Conservation (phyloP, 35 echinoderm and acorn worm genomes). For the Eucidaris tribuloides region DNA sequence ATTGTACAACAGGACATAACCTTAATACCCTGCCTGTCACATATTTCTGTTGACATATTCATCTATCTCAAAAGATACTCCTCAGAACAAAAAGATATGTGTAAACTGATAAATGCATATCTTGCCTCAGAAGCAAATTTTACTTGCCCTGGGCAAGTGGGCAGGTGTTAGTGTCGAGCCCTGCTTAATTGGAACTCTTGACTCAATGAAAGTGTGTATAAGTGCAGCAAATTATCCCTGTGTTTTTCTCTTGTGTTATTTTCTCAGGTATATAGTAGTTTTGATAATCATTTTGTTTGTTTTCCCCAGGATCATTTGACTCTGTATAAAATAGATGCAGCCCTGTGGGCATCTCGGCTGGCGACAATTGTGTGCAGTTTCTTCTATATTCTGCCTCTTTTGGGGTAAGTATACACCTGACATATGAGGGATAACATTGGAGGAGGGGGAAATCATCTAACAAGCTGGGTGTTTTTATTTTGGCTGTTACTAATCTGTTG, state of each 20-base stretch:
- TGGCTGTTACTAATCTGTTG: background rate
- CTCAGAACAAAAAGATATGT: too few species aligned
- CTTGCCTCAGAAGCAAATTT: too few species aligned
- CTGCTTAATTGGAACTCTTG: too few species aligned
- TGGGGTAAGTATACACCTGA: slow-evolving; percentile 44
- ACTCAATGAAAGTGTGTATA: background rate
- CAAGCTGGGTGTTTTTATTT: background rate
- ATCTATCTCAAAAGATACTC: too few species aligned
- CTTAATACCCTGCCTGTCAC: too few species aligned
- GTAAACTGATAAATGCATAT: too few species aligned
- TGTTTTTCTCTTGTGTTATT: background rate
- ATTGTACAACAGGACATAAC: too few species aligned
- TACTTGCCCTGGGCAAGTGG: too few species aligned
- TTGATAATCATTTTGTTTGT: background rate
- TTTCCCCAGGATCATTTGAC: slow-evolving; percentile 41
- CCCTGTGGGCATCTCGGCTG: slow-evolving; percentile 68
- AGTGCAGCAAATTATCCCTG: background rate
- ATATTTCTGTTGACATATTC: too few species aligned
- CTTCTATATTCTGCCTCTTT: slow-evolving; percentile 69
- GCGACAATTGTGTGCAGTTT: slow-evolving; percentile 79
- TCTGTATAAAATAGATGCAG: slow-evolving; percentile 78
- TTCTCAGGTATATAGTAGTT: background rate
- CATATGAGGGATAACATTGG: background rate
- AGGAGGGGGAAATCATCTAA: background rate
- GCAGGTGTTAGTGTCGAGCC: too few species aligned